A percentile compares a stretch with the other conserved stretches of the same genome.
Evolutionary conservation across 2,113 vertebrate genomes (phyloP).

Genomic region (Stegastes partitus): DNA sequence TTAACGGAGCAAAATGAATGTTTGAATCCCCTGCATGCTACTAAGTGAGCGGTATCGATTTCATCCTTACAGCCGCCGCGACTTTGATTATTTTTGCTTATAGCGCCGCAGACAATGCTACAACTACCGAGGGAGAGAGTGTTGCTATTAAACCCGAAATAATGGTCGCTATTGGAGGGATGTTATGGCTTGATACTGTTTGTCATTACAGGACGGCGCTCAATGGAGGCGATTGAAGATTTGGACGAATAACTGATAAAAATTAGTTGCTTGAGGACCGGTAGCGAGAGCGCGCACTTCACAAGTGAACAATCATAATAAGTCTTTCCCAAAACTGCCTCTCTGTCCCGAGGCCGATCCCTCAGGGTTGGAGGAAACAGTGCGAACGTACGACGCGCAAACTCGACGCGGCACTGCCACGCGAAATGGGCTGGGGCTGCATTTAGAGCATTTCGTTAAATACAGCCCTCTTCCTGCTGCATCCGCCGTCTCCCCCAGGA

Average conservation of each 20-base stretch:
- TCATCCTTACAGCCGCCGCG: slow-evolving; percentile 11
- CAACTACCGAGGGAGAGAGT: slow-evolving; percentile 13
- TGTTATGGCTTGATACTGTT: slow-evolving; percentile 19
- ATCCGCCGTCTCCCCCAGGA: slow-evolving; percentile 36
- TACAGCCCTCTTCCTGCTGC: slow-evolving; percentile 44
- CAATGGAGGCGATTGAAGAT: slow-evolving; percentile 22
- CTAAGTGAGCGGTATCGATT: slow-evolving; percentile 36
- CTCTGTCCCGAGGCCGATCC: slow-evolving; percentile 42
- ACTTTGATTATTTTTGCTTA: slow-evolving; percentile 57
- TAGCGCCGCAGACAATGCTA: not conserved
- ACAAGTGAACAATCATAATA: slow-evolving; percentile 17
- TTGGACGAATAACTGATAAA: slow-evolving; percentile 50
- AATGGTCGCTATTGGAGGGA: slow-evolving; percentile 37
- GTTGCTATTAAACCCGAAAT: slow-evolving; percentile 28
- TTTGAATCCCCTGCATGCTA: slow-evolving; percentile 5
- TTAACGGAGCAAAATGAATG: slow-evolving; percentile 56
- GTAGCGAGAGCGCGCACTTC: slow-evolving; percentile 22
- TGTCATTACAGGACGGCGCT: slow-evolving; percentile 41
- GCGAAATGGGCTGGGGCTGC: slow-evolving; percentile 10
- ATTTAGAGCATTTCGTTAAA: slow-evolving; percentile 52
- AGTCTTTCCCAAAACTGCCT: slow-evolving; percentile 31
- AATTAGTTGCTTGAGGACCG: slow-evolving; percentile 40
- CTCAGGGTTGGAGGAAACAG: slow-evolving; percentile 18
- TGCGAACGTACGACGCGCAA: not conserved
- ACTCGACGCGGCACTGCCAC: not conserved